Conservation (phyloP, 2,888 invertebrate species). For the Dryobotodes eremita region DNA sequence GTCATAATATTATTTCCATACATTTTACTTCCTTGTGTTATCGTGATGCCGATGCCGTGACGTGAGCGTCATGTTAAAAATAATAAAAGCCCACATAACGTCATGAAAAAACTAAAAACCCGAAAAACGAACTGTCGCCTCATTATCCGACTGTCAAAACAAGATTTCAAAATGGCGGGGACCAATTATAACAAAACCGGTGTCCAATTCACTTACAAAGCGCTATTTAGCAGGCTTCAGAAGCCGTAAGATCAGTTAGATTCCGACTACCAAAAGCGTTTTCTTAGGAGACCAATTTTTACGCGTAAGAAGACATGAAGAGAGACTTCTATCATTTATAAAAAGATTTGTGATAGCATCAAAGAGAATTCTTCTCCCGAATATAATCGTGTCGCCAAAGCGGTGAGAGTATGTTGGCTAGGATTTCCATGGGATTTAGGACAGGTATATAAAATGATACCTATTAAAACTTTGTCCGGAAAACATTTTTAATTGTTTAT, state of each 20-base stretch:
- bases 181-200: not conserved
- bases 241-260: conserved; percentile 42
- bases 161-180: conserved; percentile 5
- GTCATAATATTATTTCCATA: not conserved
- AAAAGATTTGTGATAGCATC: conserved; percentile 67
- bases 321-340: conserved; percentile 62
- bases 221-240: conserved; percentile 19
- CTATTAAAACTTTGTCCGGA: not conserved
- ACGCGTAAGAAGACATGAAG: conserved; percentile 66
- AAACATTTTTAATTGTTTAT: not conserved
- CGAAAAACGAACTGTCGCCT: not conserved
- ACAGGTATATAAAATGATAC: not conserved
- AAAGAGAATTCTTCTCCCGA: conserved; percentile 62
- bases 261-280: conserved; percentile 47
- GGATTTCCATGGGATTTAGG: not conserved
- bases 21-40: not conserved
- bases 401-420: conserved; percentile 49
- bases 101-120: not conserved
- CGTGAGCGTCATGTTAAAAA: not conserved
- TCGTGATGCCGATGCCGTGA: not conserved
- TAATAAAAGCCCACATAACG: not conserved
- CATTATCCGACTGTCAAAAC: conserved; percentile 20
- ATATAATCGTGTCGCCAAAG: conserved; percentile 65
- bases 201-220: conserved; percentile 26
- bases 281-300: conserved; percentile 68